A percentile compares a stretch with the other conserved stretches of the same genome.
Evolutionary conservation across 1,140 invertebrate genomes (phyloP).

Genomic region (Artemia franciscana): DNA sequence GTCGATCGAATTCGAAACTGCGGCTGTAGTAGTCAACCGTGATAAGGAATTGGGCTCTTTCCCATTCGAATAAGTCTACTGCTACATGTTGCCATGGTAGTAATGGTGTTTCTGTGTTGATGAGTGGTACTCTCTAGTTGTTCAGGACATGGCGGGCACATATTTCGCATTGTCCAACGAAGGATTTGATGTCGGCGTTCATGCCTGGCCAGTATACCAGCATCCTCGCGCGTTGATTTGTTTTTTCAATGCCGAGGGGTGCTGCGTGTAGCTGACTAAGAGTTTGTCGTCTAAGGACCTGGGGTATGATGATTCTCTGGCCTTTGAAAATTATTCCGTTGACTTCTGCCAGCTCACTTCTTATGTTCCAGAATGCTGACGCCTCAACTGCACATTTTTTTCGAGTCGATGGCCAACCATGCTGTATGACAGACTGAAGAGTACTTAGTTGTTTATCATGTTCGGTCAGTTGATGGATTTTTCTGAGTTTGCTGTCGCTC

Average conservation of each 20-base stretch:
- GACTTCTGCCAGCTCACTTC: background rate
- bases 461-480: background rate
- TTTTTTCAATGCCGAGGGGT: background rate
- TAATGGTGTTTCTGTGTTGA: no score
- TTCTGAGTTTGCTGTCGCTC: background rate
- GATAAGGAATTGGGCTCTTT: background rate
- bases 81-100: no score
- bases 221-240: background rate
- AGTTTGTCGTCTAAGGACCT: background rate
- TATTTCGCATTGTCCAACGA: background rate
- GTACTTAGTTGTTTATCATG: background rate
- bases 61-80: background rate
- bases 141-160: background rate
- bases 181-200: background rate
- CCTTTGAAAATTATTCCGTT: background rate
- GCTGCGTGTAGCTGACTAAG: background rate
- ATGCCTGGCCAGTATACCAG: background rate
- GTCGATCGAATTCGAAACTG: background rate
- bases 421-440: background rate
- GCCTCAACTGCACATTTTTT: background rate
- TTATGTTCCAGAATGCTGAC: background rate
- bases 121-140: background rate
- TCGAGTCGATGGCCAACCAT: background rate
- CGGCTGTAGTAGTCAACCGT: background rate
- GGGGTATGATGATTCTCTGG: background rate